Evolutionary conservation across 64 coral and sea anemone species (phyloP).

Genomic region (Montipora efflorescens): DNA sequence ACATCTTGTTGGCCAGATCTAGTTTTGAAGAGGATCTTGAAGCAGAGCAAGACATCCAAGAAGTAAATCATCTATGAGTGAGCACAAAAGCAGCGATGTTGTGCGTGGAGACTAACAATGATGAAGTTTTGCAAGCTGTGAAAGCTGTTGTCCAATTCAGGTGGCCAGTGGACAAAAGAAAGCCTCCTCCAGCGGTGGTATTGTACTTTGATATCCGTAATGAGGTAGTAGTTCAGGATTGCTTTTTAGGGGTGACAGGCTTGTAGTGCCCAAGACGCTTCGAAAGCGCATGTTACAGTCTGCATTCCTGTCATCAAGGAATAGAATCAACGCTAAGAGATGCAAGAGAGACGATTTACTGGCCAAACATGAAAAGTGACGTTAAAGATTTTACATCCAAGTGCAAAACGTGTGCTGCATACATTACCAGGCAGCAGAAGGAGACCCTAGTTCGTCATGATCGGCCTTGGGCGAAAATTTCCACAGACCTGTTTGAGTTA

Average conservation of each 20-base stretch:
- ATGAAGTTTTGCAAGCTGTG: background rate
- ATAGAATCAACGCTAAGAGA: background rate
- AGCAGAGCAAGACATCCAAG: conserved; percentile 3
- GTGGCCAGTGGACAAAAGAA: conserved; percentile 23
- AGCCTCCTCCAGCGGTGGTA: conserved; percentile 11
- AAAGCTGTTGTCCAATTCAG: background rate
- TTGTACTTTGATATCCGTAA: conserved; percentile 24
- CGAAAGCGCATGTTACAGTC: background rate
- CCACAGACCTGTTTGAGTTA: conserved; percentile 12
- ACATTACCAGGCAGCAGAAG: background rate
- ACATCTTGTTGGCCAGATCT: background rate
- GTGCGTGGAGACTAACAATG: background rate
- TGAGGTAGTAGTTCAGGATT: background rate
- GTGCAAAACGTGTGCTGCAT: background rate
- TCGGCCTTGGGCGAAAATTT: conserved; percentile 23
- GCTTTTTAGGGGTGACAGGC: background rate
- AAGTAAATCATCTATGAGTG: background rate
- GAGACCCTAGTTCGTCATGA: background rate
- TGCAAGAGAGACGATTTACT: conserved; percentile 20
- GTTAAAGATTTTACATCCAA: background rate
- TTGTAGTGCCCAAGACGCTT: background rate
- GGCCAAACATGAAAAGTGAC: conserved; percentile 3
- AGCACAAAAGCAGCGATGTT: background rate
- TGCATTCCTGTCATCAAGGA: conserved; percentile 26
- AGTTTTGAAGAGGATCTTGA: conserved; percentile 11